Percentiles rank a stretch among this genome's conserved stretches.
These are phyloP conservation scores for Sterna hirundo DNA, from an alignment of 2,113 vertebrate species.

Conservation along the genomic window DNA sequence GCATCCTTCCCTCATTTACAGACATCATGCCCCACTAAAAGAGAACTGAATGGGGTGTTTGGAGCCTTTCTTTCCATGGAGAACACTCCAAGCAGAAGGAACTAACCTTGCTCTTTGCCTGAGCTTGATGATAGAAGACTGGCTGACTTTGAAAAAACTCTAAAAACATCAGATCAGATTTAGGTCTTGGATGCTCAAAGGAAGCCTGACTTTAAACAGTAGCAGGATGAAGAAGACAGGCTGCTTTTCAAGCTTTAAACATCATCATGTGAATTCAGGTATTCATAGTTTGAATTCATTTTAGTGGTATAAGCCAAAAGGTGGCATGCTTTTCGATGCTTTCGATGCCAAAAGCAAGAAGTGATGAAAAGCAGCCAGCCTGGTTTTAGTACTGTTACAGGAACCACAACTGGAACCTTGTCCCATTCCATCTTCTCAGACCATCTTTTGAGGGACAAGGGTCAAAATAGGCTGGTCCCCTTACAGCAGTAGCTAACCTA, in stretches of 20 bases:
- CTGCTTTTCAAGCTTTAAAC: not conserved
- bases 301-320: not conserved
- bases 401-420: not conserved
- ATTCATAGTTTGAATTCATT: not conserved
- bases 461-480: not conserved
- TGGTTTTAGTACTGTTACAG: not conserved
- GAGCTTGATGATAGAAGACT: not conserved
- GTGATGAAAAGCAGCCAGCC: not conserved
- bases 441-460: not conserved
- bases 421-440: not conserved
- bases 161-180: not conserved
- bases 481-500: not conserved
- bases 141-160: not conserved
- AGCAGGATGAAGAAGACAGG: not conserved
- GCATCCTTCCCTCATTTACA: not conserved
- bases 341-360: not conserved
- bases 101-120: not conserved
- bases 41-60: not conserved
- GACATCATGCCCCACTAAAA: fast-evolving
- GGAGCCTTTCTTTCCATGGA: not conserved
- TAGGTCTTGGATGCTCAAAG: not conserved
- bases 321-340: fast-evolving
- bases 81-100: not conserved
- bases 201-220: not conserved
- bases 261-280: not conserved